phyloP scores from a whole-genome alignment of 2,888 invertebrate genomes.

The Volucella inanis region DNA sequence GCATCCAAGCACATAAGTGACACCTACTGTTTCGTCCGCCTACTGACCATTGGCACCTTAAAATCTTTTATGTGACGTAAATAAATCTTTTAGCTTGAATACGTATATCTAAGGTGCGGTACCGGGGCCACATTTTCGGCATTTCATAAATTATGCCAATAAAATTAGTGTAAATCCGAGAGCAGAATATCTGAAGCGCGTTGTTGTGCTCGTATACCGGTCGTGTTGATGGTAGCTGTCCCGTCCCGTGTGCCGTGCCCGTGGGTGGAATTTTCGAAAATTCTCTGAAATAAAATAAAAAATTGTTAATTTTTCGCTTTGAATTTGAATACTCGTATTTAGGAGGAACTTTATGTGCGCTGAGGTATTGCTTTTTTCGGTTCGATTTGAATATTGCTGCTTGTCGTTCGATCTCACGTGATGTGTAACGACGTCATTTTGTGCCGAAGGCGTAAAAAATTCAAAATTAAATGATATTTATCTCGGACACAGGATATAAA shows the following conservation, averaged over 20 bases:
- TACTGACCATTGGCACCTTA: conserved; percentile 44
- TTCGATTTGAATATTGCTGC: conserved; percentile 12
- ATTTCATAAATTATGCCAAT: conserved; percentile 68
- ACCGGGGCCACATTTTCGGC: conserved; percentile 41
- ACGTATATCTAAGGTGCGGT: conserved; percentile 4
- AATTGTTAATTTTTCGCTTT: conserved; percentile 15
- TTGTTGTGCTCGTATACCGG: conserved; percentile 8
- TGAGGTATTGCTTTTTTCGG: conserved; percentile 2
- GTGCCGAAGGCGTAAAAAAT: conserved; percentile 63
- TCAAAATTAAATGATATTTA: conserved; percentile 62
- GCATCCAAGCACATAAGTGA: conserved; percentile 2
- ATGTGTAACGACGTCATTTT: conserved; percentile 71
- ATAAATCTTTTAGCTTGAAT: conserved; percentile 43
- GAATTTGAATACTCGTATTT: conserved; percentile 17
- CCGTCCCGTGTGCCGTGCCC: conserved; percentile 14
- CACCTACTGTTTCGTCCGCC: neutral
- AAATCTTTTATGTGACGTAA: conserved; percentile 63
- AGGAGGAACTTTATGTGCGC: conserved; percentile 40
- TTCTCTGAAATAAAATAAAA: conserved; percentile 7
- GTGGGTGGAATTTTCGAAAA: conserved; percentile 59
- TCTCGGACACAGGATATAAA: conserved; percentile 33
- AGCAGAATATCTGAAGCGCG: conserved; percentile 36
- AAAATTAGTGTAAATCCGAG: conserved; percentile 52
- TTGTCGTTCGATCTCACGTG: conserved; percentile 53
- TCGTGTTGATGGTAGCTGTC: conserved; percentile 10